A percentile compares a stretch with the other conserved stretches of the same genome.
Conservation (phyloP, 2,888 invertebrate genomes). For the Ommatoiulus sabulosus region DNA sequence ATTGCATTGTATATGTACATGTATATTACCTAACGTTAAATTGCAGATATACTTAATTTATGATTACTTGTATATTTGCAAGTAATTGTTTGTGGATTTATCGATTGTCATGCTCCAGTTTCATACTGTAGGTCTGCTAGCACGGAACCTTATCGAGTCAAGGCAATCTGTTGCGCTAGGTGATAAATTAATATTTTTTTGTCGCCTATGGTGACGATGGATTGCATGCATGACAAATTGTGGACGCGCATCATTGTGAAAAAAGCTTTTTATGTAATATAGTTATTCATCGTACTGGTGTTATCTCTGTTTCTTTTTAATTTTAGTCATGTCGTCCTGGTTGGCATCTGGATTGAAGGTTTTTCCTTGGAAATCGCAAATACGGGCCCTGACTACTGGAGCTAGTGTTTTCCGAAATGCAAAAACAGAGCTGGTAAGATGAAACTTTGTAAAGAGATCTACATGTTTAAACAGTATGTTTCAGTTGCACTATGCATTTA, state of each 20-base stretch:
- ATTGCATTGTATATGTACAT: no score
- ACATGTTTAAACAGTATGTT: not conserved
- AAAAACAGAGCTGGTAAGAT: slow-evolving; percentile 6
- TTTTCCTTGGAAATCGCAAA: slow-evolving; percentile 36
- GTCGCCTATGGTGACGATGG: not conserved
- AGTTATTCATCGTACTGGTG: not conserved
- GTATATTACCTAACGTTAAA: no score
- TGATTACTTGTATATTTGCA: not conserved
- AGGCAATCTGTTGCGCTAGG: slow-evolving; percentile 13
- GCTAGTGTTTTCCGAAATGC: not conserved
- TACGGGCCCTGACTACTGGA: not conserved
- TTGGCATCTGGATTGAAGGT: not conserved
- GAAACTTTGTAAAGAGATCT: not conserved
- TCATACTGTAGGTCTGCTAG: not conserved
- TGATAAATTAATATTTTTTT: not conserved
- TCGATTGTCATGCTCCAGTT: not conserved
- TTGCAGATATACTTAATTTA: not conserved
- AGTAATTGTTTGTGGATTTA: not conserved
- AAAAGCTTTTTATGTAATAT: not conserved
- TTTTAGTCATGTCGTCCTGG: slow-evolving; percentile 7
- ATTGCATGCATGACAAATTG: not conserved
- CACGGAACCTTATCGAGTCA: not conserved
- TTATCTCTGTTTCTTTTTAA: not conserved
- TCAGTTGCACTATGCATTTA: not conserved
- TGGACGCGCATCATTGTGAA: not conserved